A percentile compares a stretch with the other conserved stretches of the same genome.
Conservation (phyloP, 2,888 invertebrate genomes). For the Eupithecia centaureata region DNA sequence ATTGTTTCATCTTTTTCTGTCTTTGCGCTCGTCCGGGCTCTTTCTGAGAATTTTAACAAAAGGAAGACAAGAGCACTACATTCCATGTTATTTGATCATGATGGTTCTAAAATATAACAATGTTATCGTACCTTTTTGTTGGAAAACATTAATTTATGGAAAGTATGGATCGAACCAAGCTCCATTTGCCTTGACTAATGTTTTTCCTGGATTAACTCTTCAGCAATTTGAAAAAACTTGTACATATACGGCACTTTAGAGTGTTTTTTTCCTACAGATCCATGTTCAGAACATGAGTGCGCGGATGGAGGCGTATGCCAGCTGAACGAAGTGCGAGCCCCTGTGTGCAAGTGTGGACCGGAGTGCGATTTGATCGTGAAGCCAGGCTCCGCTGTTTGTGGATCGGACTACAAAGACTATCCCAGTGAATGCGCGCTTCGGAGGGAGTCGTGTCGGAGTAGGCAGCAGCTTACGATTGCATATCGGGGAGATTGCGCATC, state of each 20-base stretch:
- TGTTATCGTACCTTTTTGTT: conserved; percentile 3
- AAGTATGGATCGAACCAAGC: not conserved
- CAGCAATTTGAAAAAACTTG: no score
- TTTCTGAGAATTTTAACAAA: conserved; percentile 15
- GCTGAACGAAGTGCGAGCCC: conserved; percentile 89
- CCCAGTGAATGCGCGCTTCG: conserved; percentile 92
- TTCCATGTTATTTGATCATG: conserved; percentile 4
- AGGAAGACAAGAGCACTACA: conserved; percentile 6
- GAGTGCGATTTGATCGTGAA: conserved; percentile 89
- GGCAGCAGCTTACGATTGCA: conserved; percentile 89
- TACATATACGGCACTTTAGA: no score
- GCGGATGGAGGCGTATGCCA: conserved; percentile 92
- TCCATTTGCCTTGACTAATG: not conserved
- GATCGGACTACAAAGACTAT: conserved; percentile 91
- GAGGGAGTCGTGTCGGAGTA: conserved; percentile 90
- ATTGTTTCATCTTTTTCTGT: conserved; percentile 61
- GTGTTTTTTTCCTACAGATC: conserved; percentile 84
- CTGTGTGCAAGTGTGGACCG: conserved; percentile 91
- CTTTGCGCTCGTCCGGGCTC: conserved; percentile 37
- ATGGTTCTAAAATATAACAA: not conserved
- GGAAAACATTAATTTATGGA: no score
- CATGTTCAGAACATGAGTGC: conserved; percentile 91
- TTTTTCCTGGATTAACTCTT: not conserved
- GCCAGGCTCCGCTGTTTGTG: conserved; percentile 88
- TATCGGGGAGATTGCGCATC: conserved; percentile 93